Conservation (phyloP, 2,888 invertebrate genomes). For the Bedellia somnulentella region DNA sequence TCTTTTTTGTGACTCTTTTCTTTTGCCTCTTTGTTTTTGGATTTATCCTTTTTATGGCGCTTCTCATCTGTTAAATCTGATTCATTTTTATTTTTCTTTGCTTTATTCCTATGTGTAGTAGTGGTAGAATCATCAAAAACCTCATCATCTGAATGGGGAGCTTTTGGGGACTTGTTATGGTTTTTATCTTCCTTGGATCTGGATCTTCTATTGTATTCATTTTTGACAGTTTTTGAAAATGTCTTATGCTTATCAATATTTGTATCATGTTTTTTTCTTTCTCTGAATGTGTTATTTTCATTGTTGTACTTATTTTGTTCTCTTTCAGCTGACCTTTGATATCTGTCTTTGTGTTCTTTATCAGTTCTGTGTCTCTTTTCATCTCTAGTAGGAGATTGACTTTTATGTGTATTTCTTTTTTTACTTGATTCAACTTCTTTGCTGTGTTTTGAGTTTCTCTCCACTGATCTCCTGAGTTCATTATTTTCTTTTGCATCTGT, state of each 20-base stretch:
- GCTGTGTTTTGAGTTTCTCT: too few relatives aligned
- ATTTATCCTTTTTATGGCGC: conserved; percentile 13
- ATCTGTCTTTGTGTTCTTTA: conserved; percentile 5
- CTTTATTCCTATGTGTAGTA: neutral
- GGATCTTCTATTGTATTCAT: conserved; percentile 1
- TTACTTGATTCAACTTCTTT: too few relatives aligned
- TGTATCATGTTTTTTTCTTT: conserved; percentile 3
- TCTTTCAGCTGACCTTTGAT: conserved; percentile 15
- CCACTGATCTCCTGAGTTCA: too few relatives aligned
- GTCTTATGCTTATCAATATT: neutral
- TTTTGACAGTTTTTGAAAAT: neutral
- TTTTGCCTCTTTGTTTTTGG: conserved; percentile 13
- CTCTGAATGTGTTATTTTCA: conserved; percentile 1
- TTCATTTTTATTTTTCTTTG: conserved; percentile 5
- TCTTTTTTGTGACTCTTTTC: conserved; percentile 10
- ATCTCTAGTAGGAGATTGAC: neutral
- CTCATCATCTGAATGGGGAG: conserved; percentile 5
- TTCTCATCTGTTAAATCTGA: conserved; percentile 8
- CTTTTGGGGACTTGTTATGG: neutral
- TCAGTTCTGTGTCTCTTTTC: neutral
- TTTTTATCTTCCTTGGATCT: conserved; percentile 8
- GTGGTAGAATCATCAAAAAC: too few relatives aligned
- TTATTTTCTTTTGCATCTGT: too few relatives aligned
- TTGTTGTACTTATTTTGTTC: conserved; percentile 14
- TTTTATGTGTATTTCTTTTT: too few relatives aligned